Percentiles rank a stretch among this genome's conserved stretches.
Evolutionary conservation across 2,113 vertebrate species (phyloP).

Genomic region (Crypturellus undulatus): DNA sequence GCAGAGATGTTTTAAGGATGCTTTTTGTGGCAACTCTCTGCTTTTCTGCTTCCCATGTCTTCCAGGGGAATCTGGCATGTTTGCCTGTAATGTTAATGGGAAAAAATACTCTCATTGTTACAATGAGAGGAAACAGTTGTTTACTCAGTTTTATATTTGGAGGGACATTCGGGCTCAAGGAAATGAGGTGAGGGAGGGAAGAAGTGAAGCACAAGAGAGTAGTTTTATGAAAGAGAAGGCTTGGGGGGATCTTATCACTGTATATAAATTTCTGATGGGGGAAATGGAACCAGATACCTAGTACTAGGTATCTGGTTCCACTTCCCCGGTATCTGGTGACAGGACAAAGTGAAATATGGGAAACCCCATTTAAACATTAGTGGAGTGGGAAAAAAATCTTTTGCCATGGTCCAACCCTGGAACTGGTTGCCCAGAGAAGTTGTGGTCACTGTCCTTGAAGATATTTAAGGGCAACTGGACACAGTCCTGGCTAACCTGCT

Average conservation of each 20-base stretch:
- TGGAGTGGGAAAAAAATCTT: not conserved
- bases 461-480: not conserved
- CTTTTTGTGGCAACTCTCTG: not conserved
- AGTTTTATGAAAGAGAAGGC: not conserved
- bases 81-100: not conserved
- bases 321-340: not conserved
- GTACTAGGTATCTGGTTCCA: not conserved
- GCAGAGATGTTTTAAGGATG: not conserved
- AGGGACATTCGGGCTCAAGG: conserved; percentile 53
- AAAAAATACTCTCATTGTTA: conserved; percentile 52
- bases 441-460: not conserved
- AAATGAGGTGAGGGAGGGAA: conserved; percentile 60
- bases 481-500: not conserved
- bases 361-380: conserved; percentile 26
- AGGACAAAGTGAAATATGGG: conserved; percentile 32
- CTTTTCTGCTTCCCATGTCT: conserved; percentile 34
- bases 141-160: conserved; percentile 34
- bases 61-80: conserved; percentile 3
- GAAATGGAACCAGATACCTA: not conserved
- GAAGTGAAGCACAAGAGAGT: conserved; percentile 39
- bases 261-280: not conserved
- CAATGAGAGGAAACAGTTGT: conserved; percentile 50
- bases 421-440: not conserved
- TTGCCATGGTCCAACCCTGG: not conserved
- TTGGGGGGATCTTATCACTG: not conserved